Evolutionary conservation across 2,797 vertebrate species (phyloP).

Genomic region (Chaenodraco wilsoni): DNA sequence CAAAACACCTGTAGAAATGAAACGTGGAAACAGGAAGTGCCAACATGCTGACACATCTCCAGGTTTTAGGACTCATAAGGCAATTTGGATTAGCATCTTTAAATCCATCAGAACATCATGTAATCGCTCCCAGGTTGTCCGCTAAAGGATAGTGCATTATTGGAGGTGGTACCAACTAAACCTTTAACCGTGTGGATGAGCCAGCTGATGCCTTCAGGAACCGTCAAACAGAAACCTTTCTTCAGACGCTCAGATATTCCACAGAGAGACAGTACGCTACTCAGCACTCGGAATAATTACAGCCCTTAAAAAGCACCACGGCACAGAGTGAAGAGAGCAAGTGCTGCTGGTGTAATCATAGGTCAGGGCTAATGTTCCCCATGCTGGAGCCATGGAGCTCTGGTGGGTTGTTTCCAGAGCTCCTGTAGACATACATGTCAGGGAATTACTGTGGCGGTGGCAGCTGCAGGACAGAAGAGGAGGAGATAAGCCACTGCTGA

Average conservation of each 20-base stretch:
- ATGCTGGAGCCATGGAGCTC: constrained; percentile 46
- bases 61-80: neutral
- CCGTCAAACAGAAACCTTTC: neutral
- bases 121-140: neutral
- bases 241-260: constrained; percentile 28
- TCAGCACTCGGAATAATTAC: constrained; percentile 43
- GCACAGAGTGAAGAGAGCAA: constrained; percentile 50
- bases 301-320: constrained; percentile 41
- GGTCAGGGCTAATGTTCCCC: constrained; percentile 69
- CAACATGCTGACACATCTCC: too few relatives aligned
- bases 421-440: constrained; percentile 65
- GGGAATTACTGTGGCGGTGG: constrained; percentile 67
- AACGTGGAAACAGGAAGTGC: too few relatives aligned
- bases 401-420: constrained; percentile 74
- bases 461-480: constrained; percentile 81
- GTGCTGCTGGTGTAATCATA: constrained; percentile 69
- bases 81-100: neutral
- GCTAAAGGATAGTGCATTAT: neutral
- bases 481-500: constrained; percentile 81
- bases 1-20: too few relatives aligned
- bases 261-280: constrained; percentile 9
- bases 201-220: neutral
- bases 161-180: neutral
- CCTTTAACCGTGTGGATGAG: neutral
- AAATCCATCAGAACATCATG: neutral